phyloP scores from a whole-genome alignment of 1,140 invertebrate genomes.

The Calycopis cecrops region DNA sequence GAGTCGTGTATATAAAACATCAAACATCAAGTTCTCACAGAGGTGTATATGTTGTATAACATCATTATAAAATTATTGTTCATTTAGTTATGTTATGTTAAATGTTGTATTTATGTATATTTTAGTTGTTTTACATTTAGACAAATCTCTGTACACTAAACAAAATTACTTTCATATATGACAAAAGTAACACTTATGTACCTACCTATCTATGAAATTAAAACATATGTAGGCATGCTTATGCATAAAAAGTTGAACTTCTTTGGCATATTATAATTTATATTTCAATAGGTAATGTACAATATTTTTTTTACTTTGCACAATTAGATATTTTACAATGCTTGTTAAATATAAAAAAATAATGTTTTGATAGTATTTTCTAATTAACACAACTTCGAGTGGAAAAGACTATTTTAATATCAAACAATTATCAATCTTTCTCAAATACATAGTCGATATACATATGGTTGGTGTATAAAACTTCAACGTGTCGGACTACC shows the following conservation, averaged over 20 bases:
- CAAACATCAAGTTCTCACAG: too few relatives aligned
- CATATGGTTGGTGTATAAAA: too few relatives aligned
- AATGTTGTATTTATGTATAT: neutral
- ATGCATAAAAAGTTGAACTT: neutral
- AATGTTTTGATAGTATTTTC: neutral
- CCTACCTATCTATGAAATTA: neutral
- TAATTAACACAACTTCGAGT: too few relatives aligned
- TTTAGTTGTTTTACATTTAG: neutral
- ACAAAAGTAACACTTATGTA: neutral
- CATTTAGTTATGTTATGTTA: constrained; percentile 6
- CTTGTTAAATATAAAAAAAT: neutral
- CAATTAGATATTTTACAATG: neutral
- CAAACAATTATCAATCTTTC: too few relatives aligned
- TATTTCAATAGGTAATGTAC: neutral
- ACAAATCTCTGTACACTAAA: constrained; percentile 1
- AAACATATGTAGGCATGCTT: too few relatives aligned
- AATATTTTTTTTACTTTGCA: neutral
- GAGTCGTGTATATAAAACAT: too few relatives aligned
- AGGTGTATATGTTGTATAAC: too few relatives aligned
- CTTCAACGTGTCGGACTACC: too few relatives aligned
- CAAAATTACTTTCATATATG: neutral
- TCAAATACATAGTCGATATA: too few relatives aligned
- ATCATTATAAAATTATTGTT: constrained; percentile 2
- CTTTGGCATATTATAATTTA: neutral
- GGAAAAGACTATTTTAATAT: too few relatives aligned